Conservation (phyloP, 37 sponge, comb jelly and placozoan genomes). For the Oscarella lobularis region DNA sequence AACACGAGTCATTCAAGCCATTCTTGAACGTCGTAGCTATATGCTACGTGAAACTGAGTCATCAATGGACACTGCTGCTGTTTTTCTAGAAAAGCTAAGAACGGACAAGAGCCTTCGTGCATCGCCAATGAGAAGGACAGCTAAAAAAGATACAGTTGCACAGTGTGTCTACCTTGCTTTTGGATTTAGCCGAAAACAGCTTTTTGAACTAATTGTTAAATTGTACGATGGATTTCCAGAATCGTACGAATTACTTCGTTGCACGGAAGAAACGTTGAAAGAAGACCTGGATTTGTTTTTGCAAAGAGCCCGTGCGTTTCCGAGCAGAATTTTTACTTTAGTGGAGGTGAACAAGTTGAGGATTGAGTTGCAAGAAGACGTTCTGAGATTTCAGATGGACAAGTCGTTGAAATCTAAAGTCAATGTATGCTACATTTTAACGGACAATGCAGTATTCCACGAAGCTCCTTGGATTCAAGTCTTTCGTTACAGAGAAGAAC, state of each 20-base stretch:
- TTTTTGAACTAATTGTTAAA: not conserved
- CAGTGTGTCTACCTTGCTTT: too few relatives aligned
- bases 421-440: not conserved
- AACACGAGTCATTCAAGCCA: too few relatives aligned
- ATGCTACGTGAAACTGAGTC: too few relatives aligned
- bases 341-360: not conserved
- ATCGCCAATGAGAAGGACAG: too few relatives aligned
- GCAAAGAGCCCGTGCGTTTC: not conserved
- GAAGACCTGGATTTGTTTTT: not conserved
- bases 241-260: not conserved
- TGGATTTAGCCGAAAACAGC: not conserved
- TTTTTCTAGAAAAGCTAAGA: too few relatives aligned
- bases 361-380: not conserved
- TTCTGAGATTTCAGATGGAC: not conserved
- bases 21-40: too few relatives aligned
- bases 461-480: not conserved
- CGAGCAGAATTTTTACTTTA: not conserved
- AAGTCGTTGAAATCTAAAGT: not conserved
- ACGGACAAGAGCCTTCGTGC: conserved; percentile 4
- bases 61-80: too few relatives aligned
- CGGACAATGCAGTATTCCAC: not conserved
- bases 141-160: not conserved
- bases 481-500: not conserved
- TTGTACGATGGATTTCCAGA: not conserved
- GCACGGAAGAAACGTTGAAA: not conserved